phyloP scores from a whole-genome alignment of 2,888 invertebrate genomes.

The Torymus aiolomorphi region DNA sequence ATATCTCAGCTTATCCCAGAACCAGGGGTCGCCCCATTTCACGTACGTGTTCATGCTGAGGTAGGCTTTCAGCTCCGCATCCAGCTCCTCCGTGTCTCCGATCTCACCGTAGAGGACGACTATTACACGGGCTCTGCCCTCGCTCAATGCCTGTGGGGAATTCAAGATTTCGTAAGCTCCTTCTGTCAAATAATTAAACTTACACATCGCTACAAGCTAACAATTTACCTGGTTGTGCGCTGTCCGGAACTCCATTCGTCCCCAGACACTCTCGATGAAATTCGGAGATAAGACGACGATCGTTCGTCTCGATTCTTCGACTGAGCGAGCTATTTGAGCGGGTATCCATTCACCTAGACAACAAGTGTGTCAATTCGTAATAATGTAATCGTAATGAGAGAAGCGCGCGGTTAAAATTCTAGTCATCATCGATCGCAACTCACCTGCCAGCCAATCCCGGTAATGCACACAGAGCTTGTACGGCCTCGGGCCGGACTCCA shows the following conservation, averaged over 20 bases:
- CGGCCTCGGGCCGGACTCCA: conserved; percentile 81
- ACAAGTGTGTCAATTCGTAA: no score
- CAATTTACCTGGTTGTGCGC: conserved; percentile 78
- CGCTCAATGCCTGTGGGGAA: conserved; percentile 79
- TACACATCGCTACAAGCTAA: no score
- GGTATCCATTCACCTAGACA: conserved; percentile 82
- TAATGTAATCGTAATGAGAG: not conserved
- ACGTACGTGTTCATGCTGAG: conserved; percentile 87
- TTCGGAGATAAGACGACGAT: conserved; percentile 83
- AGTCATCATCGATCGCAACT: conserved; percentile 67
- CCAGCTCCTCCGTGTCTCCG: conserved; percentile 79
- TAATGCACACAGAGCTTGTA: conserved; percentile 85
- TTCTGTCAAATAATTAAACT: no score
- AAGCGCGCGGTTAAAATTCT: no score
- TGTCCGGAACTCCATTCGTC: conserved; percentile 85
- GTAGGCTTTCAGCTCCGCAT: conserved; percentile 83
- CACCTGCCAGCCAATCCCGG: conserved; percentile 85
- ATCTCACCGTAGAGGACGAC: conserved; percentile 85
- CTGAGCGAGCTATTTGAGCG: conserved; percentile 82
- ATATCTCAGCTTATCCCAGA: conserved; percentile 86
- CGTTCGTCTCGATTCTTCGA: conserved; percentile 83
- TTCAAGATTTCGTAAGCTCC: no score
- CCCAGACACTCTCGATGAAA: conserved; percentile 86
- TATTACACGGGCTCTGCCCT: conserved; percentile 82
- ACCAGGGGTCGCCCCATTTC: conserved; percentile 88